Base-by-base conservation (phyloP, 2,797 vertebrate genomes). In the Micropoecilia bifurca region DNA sequence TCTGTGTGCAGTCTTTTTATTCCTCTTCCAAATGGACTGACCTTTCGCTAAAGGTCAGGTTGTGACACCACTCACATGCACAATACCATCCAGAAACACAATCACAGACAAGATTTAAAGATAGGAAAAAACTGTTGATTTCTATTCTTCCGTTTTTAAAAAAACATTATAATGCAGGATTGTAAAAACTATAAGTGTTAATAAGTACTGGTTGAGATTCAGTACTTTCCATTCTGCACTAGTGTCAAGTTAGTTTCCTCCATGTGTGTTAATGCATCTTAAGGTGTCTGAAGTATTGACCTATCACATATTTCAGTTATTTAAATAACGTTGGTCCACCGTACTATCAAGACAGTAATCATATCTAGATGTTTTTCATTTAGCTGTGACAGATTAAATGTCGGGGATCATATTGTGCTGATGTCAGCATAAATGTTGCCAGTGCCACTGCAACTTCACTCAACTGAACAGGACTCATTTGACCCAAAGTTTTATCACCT, bases 21-120 rank as follows among this genome's bases (percentile, higher is more conserved):
- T 91, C 83, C 80, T 86, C 72, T 78, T 91, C 90, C 90, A 92
- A 92, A 91, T 85, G 76, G 79, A 82, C 81, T 81, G 90, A 92
- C 93, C 92, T 95, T 95, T 93, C 76, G 83, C 79, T 86, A 94
- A 95, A 95, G 94, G 93, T 94, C 90, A 90, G 85, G 59, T 63
- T 50, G 92, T 90, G 91, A 94, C 92, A 93, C 90, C 74, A 73
- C 86, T 94, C 92, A 93, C 94, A 94, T 94, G 91, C 91, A 92
- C 91, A 93, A 91, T 88, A 82, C 68, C 30, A 77, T 85, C 88
- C 61, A 80, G 84, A 89, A 68, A 86, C 83, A 50, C 72, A 87
- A 83, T 81, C 85, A 79, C 80, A 82, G 76, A 59, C 63, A 18
- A 61, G 45, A 83, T 88, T 81, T 78, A 86, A 87, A 80, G 61